Base-by-base conservation (phyloP, 2,797 vertebrate species). In the Malurus splendens region DNA sequence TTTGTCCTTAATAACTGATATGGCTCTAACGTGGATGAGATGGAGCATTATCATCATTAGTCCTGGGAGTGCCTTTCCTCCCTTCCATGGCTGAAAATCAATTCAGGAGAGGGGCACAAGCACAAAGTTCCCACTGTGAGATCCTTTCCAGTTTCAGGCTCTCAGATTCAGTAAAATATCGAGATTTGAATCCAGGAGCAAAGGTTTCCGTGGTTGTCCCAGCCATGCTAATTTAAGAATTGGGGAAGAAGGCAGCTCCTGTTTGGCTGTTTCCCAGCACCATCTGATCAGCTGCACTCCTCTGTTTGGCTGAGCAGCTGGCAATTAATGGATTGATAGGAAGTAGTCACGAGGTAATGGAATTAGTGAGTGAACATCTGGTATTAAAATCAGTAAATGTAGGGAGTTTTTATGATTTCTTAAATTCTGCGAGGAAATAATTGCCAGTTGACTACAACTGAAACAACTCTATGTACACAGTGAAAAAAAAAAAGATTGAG, bases 281-380 rank as follows among this genome's bases (percentile, higher is more conserved):
- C 93, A 88, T 96, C 83, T 92, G 94, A 96, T 96, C 87, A 95
- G 90, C 86, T 94, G 64, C 30, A 32, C 82, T 81, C 90, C 94
- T 93, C 94, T 96, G 81, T 96, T 97, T 95, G 94, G 87, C 87
- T 70, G 93, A 96, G 94, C 96, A 97, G 94, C 96, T 97, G 96
- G 96, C 92, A 94, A 96, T 97, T 97, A 97, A 97, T 96, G 94
- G 95, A 94, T 96, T 95, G 94, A 96, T 97, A 96, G 93, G 91
- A 96, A 96, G 94, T 96, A 94, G 94, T 94, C 90, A 96, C 89
- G 74, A 95, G 92, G 89, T 92, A 95, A 92, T 95, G 92, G 88
- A 94, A 95, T 96, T 96, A 96, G 90, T 73, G 92, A 92, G 81
- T 84, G 95, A 97, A 95, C 96, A 97, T 94, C 96, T 97, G 97